Conservation (phyloP, 2,113 vertebrate species). For the Vimba vimba region DNA sequence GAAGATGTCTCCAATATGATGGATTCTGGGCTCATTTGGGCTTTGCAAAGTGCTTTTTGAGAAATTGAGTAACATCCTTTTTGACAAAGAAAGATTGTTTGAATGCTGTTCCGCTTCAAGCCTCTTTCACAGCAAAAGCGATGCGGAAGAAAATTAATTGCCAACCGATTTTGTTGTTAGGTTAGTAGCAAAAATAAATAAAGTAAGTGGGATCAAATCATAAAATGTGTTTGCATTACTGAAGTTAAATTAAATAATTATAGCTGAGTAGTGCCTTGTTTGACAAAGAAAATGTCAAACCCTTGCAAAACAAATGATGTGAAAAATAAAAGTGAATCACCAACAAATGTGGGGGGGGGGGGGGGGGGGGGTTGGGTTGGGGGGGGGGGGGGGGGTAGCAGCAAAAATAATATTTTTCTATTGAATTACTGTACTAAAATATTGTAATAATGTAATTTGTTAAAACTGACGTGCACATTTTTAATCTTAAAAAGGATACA, state of each 20-base stretch:
- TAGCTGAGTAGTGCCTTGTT: background rate
- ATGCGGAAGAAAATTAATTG: background rate
- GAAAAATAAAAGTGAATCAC: no score
- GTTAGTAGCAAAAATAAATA: background rate
- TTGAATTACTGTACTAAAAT: no score
- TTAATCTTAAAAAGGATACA: no score
- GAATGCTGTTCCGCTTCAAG: background rate
- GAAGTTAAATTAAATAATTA: background rate
- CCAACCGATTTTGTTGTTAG: background rate
- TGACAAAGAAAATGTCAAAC: background rate
- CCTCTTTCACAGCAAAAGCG: background rate
- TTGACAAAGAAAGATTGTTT: background rate
- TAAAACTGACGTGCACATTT: no score
- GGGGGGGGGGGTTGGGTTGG: no score
- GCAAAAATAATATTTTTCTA: no score
- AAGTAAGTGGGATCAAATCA: background rate
- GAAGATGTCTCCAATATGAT: background rate
- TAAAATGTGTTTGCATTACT: background rate
- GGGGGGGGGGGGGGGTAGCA: no score
- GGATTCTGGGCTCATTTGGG: background rate
- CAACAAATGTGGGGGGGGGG: no score
- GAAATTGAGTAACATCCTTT: background rate
- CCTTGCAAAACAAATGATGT: no score
- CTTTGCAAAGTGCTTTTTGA: background rate
- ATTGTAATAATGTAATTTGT: no score